Evolutionary conservation across 1,140 invertebrate genomes (phyloP).

Genomic region (Lepidurus packardi): DNA sequence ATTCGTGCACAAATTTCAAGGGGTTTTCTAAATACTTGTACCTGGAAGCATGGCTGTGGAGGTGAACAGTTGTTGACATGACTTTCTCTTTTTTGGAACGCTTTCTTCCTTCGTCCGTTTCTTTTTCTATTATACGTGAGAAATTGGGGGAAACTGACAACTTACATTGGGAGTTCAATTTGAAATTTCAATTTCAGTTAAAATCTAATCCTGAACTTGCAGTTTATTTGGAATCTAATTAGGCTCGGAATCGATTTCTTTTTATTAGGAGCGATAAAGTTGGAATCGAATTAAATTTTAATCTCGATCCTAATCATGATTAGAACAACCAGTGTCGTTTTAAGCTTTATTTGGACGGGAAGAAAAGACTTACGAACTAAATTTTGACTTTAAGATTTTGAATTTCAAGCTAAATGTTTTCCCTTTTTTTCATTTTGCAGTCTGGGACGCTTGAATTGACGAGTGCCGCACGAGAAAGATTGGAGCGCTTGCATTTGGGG

Average conservation of each 20-base stretch:
- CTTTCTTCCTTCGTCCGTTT: not conserved
- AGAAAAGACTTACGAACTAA: no score
- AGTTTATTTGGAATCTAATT: no score
- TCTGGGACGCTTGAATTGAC: conserved; percentile 47
- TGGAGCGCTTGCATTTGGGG: conserved; percentile 28
- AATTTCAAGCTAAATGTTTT: not conserved
- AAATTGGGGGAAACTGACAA: not conserved
- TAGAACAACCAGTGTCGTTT: no score
- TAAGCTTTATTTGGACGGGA: no score
- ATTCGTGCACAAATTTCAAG: not conserved
- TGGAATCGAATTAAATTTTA: no score
- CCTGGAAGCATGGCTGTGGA: not conserved
- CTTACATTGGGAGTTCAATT: no score
- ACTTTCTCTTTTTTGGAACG: not conserved
- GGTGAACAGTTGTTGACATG: conserved; percentile 14
- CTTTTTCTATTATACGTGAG: not conserved
- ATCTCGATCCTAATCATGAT: no score
- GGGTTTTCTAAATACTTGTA: not conserved
- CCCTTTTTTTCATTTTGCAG: conserved; percentile 43
- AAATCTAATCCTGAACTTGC: no score
- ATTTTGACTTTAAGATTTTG: no score
- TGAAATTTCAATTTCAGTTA: no score
- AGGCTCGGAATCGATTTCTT: no score
- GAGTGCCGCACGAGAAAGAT: conserved; percentile 43
- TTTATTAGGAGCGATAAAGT: no score